phyloP scores from a whole-genome alignment of 1,140 invertebrate species.

The Brachionus rubens region DNA sequence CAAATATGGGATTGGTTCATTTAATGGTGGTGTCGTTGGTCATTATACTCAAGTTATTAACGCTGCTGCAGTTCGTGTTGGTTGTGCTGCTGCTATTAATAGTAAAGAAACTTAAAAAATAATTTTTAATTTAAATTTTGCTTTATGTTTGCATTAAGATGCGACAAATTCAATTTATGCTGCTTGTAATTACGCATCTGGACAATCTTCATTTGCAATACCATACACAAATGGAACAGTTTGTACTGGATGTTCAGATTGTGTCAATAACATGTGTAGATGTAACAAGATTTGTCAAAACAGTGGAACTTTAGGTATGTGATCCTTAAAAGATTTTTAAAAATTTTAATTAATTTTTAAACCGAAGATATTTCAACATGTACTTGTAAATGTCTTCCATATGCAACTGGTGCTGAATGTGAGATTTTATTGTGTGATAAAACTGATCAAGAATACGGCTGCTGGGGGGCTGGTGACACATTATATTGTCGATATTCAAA shows the following conservation, averaged over 20 bases:
- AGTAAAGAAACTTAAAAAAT: neutral
- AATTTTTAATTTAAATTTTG: neutral
- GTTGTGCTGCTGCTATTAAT: constrained; percentile 23
- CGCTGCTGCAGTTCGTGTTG: neutral
- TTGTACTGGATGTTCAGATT: constrained; percentile 9
- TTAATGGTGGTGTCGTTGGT: constrained; percentile 12
- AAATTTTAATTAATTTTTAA: no score
- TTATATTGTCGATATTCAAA: neutral
- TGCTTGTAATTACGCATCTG: constrained; percentile 7
- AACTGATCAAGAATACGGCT: constrained; percentile 21
- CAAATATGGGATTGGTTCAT: constrained; percentile 22
- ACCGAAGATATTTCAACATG: no score
- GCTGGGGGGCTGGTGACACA: neutral
- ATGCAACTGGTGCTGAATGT: constrained; percentile 29
- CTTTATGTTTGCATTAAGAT: neutral
- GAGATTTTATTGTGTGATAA: constrained; percentile 8
- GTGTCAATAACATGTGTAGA: neutral
- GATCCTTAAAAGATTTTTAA: no score
- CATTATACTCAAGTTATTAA: constrained; percentile 44
- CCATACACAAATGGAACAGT: neutral
- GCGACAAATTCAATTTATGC: neutral
- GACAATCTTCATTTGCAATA: neutral
- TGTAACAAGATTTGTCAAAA: no score
- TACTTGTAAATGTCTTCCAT: constrained; percentile 11
- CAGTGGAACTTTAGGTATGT: neutral